Evolutionary conservation across 2,797 vertebrate species (phyloP), one percentile per base, ranked within the genome.

Genomic region (Tamandua tetradactyla): DNA sequence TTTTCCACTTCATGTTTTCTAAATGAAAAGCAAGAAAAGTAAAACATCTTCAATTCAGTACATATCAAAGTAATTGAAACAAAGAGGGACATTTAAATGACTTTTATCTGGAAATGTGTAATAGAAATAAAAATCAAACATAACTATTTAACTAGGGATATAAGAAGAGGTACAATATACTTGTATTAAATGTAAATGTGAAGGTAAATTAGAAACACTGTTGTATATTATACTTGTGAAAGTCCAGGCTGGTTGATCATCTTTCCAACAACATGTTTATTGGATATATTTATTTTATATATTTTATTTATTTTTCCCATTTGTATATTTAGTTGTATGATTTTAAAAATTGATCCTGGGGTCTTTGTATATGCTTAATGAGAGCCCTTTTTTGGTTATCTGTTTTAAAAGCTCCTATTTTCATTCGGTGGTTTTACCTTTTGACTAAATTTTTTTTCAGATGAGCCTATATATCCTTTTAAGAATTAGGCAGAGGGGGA

Each of bases 131-230:
- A 88, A 72, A 91, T 74, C 20, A 87, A 90, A 71, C 32, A 72
- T 57, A 22, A 61, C 44, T 93, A 44, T 64, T 87, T 93, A 85
- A 47, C 20, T 59, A 40, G 5, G 32, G 2, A 23, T 94, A 59
- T 62, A 84, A 57, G 15, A 3, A 84, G 52, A 80, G 5, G 10
- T 52, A 42, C 49, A 35, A 47, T 83, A 68, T 76, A 37, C 32
- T 62, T 74, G 79, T 86, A 86, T 79, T 81, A 91, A 81, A 94
- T 76, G 57, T 15, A 90, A 91, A 80, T 76, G 47, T 80, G 14
- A 44, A 32, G 64, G 30, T 80, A 82, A 87, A 78, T 87, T 68
- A 64, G 37, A 85, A 94, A 59, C 42, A 52, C 4, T 32, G 2
- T 86, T 75, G 14, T 17, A 17, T 75, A 30, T 52, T 86, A 47